Evolutionary conservation across 2,888 invertebrate species (phyloP).

Genomic region (Tetramorium bicarinatum): DNA sequence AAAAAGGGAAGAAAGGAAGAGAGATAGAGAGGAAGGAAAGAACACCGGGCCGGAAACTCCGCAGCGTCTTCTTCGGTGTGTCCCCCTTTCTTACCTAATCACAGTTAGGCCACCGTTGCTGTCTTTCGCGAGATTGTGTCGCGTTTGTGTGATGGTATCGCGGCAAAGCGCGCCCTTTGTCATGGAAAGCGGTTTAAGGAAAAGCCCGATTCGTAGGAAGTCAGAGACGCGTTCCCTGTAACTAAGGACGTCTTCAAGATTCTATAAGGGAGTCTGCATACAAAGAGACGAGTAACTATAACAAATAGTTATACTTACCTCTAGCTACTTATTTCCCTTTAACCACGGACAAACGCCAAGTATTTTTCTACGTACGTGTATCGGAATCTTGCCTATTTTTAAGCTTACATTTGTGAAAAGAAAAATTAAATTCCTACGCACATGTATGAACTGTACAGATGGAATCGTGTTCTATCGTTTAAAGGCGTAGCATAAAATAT

Average conservation of each 20-base stretch:
- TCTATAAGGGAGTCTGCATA: constrained; percentile 21
- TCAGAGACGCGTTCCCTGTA: constrained; percentile 27
- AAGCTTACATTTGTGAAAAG: background rate
- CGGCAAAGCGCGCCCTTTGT: constrained; percentile 45
- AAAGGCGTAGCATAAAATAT: constrained; percentile 9
- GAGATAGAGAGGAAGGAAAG: constrained; percentile 1
- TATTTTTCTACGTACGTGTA: background rate
- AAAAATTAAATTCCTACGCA: background rate
- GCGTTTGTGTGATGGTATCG: constrained; percentile 41
- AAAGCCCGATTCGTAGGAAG: constrained; percentile 34
- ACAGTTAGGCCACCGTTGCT: constrained; percentile 42
- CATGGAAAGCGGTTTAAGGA: constrained; percentile 48
- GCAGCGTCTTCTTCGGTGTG: constrained; percentile 9
- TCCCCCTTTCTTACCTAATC: constrained; percentile 44
- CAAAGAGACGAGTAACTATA: constrained; percentile 26
- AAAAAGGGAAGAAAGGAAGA: no score
- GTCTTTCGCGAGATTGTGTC: constrained; percentile 45
- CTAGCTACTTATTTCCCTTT: constrained; percentile 5
- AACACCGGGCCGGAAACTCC: constrained; percentile 7
- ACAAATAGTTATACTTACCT: constrained; percentile 35
- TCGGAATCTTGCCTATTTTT: background rate
- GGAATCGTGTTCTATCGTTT: background rate
- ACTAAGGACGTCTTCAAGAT: constrained; percentile 39
- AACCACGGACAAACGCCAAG: background rate
- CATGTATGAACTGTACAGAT: background rate